phyloP scores from a whole-genome alignment of 2,797 vertebrate genomes.

The Lemur catta region DNA sequence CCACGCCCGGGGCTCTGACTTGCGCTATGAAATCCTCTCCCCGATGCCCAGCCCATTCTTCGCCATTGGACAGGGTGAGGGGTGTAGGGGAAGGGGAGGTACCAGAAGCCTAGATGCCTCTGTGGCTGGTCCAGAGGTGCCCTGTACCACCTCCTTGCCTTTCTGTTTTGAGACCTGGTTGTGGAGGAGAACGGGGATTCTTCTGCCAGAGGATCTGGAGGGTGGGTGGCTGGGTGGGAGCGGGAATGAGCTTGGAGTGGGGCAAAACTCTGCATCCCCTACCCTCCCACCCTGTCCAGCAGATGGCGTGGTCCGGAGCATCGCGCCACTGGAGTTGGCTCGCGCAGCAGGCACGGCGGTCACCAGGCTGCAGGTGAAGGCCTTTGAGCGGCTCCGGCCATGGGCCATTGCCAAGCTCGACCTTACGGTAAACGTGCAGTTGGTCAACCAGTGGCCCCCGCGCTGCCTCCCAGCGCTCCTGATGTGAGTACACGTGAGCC shows the following conservation, averaged over 20 bases:
- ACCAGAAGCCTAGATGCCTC: neutral
- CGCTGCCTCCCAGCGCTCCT: conserved; percentile 81
- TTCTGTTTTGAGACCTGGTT: neutral
- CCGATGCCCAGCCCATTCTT: conserved; percentile 43
- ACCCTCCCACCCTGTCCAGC: conserved; percentile 42
- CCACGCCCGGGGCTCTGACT: conserved; percentile 65
- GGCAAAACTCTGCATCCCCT: rapidly evolving
- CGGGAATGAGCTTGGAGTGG: rapidly evolving
- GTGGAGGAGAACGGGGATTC: neutral
- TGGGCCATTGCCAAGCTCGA: neutral
- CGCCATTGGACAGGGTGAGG: conserved; percentile 79
- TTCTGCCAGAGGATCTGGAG: rapidly evolving
- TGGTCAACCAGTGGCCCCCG: conserved; percentile 60
- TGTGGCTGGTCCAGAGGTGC: neutral
- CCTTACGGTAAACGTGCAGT: conserved; percentile 74
- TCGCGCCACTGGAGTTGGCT: conserved; percentile 65
- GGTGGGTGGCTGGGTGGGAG: rapidly evolving
- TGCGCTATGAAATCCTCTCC: conserved; percentile 80
- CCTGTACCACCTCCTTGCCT: neutral
- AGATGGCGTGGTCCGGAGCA: conserved; percentile 79
- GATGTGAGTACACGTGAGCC: conserved; percentile 61
- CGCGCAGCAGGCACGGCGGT: neutral
- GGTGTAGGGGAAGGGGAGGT: rapidly evolving
- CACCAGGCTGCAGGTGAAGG: conserved; percentile 69
- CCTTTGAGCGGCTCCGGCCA: conserved; percentile 71